Conservation (phyloP, 2,888 invertebrate species). For the Leptopilina drosophilae region DNA sequence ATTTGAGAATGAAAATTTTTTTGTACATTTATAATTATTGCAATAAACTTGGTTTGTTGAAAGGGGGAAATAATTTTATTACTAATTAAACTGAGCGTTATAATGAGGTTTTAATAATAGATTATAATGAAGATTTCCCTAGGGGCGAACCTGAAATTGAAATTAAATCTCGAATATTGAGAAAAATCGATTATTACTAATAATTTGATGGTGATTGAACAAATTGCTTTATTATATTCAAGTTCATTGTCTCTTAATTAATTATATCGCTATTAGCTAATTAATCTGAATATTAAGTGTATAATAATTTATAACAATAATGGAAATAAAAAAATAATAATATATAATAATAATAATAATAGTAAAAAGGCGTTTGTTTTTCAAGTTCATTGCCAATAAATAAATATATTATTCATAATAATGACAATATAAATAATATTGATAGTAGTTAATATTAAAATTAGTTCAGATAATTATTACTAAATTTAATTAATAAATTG, state of each 20-base stretch:
- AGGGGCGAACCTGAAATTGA: background rate
- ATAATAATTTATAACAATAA: no score
- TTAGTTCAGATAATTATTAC: no score
- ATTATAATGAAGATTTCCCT: background rate
- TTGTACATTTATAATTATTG: background rate
- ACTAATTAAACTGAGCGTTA: conserved; percentile 5
- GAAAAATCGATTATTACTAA: conserved; percentile 27
- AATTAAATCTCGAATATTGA: conserved; percentile 16
- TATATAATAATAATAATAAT: no score
- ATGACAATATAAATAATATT: no score
- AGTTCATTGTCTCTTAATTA: conserved; percentile 18
- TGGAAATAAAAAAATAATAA: no score
- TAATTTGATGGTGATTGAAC: conserved; percentile 9
- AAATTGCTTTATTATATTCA: conserved; percentile 18
- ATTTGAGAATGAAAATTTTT: no score
- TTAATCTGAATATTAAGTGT: background rate
- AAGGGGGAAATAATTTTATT: background rate
- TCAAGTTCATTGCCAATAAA: no score
- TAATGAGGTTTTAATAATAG: conserved; percentile 27
- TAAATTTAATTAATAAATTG: no score
- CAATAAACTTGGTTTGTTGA: background rate
- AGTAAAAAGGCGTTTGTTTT: no score
- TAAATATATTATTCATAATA: no score
- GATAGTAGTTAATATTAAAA: no score
- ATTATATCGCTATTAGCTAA: background rate